Conservation (phyloP, 2,797 vertebrate genomes). For the Naso thynnoides region DNA sequence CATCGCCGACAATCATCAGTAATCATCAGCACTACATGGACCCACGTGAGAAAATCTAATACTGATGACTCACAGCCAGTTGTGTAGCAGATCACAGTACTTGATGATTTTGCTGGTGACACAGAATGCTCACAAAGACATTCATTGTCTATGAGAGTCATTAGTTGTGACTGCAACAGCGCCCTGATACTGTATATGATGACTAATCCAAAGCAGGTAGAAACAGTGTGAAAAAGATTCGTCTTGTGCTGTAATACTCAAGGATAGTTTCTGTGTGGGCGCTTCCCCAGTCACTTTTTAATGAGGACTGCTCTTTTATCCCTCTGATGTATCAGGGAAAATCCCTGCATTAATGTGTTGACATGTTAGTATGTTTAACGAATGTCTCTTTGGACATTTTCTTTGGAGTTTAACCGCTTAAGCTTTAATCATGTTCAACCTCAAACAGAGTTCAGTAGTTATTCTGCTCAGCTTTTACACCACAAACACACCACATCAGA, state of each 20-base stretch:
- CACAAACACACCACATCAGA: not conserved
- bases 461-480: not conserved
- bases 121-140: not conserved
- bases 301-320: constrained; percentile 32
- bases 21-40: not conserved
- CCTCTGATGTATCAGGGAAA: constrained; percentile 3
- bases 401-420: not conserved
- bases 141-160: not conserved
- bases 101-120: not conserved
- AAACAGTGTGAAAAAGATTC: not conserved
- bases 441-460: not conserved
- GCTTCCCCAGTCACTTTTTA: constrained; percentile 17
- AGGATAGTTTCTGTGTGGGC: not conserved
- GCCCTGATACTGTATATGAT: not conserved
- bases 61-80: not conserved
- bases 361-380: not conserved
- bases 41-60: not conserved
- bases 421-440: not conserved
- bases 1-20: not conserved
- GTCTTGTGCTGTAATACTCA: not conserved
- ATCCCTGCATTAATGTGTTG: not conserved
- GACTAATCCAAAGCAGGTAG: not conserved
- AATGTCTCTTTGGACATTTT: not conserved
- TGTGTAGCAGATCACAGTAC: not conserved
- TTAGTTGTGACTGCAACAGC: not conserved